These are phyloP conservation scores for Hypothenemus hampei DNA, from an alignment of 1,140 invertebrate species.

Conservation along the genomic window DNA sequence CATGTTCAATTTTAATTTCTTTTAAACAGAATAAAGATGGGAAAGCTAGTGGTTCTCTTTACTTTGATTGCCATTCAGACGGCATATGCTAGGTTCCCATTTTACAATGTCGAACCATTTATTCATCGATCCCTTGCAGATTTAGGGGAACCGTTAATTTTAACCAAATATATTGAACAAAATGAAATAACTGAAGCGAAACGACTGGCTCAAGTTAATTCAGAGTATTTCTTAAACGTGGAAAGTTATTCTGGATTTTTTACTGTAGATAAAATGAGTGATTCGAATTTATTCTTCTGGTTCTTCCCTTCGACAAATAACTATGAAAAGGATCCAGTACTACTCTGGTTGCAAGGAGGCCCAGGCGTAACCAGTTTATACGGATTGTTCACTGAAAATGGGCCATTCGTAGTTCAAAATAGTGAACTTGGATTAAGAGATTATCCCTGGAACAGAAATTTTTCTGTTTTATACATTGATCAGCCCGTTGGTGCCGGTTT, in stretches of 20 bases:
- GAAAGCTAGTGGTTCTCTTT: not conserved
- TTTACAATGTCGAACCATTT: constrained; percentile 6
- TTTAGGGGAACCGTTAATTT: constrained; percentile 44
- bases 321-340: constrained; percentile 53
- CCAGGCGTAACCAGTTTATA: constrained; percentile 66
- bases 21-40: too few species aligned
- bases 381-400: constrained; percentile 68
- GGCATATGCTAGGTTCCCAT: constrained; percentile 3
- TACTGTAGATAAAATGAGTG: constrained; percentile 60
- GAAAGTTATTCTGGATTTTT: constrained; percentile 60
- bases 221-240: constrained; percentile 31
- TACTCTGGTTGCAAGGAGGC: constrained; percentile 73
- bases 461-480: constrained; percentile 77
- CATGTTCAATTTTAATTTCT: too few species aligned
- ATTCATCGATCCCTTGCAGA: constrained; percentile 6
- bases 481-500: constrained; percentile 81
- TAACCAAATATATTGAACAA: constrained; percentile 51
- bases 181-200: constrained; percentile 46
- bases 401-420: constrained; percentile 51
- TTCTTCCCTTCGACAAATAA: constrained; percentile 60
- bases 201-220: constrained; percentile 14
- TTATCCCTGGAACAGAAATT: constrained; percentile 52
- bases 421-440: constrained; percentile 49
- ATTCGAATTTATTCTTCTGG: constrained; percentile 74
- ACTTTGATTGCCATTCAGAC: not conserved